phyloP scores from a whole-genome alignment of 2,113 vertebrate species.

The Illadopsis cleaveri region DNA sequence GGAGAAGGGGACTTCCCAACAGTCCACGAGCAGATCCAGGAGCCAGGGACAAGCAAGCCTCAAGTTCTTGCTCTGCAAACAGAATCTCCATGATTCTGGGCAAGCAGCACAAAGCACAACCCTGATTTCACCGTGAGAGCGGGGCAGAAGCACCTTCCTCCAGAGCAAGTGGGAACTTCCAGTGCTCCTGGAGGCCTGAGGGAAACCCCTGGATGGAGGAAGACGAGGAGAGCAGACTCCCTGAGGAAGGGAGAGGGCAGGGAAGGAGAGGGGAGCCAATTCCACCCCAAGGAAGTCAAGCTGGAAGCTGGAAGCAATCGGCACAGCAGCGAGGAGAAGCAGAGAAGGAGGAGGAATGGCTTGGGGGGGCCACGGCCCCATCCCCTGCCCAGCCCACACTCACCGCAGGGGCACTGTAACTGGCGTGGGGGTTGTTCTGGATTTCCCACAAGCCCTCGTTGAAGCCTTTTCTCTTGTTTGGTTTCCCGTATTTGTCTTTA shows the following conservation, averaged over 20 bases:
- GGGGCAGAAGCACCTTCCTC: neutral
- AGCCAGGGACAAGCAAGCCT: neutral
- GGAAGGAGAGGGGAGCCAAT: neutral
- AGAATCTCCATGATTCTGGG: neutral
- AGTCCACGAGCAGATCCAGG: neutral
- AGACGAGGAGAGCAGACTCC: neutral
- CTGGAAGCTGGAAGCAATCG: neutral
- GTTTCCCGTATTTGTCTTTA: conserved; percentile 93
- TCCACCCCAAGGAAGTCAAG: neutral
- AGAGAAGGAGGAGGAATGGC: neutral
- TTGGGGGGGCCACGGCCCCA: neutral
- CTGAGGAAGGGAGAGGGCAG: neutral
- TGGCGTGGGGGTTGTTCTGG: conserved; percentile 97
- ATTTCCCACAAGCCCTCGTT: conserved; percentile 99
- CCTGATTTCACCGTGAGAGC: rapidly evolving
- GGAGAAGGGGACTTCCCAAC: neutral
- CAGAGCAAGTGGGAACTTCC: neutral
- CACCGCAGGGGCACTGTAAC: conserved; percentile 91
- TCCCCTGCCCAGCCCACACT: conserved; percentile 63
- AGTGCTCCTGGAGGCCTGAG: neutral
- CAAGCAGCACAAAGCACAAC: neutral
- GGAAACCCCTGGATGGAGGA: neutral
- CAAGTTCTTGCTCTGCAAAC: neutral
- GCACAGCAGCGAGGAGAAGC: conserved; percentile 3
- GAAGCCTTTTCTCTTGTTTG: conserved; percentile 98